Evolutionary conservation across 2,888 invertebrate species (phyloP), one percentile per base, ranked within the genome.

Genomic region (Azorinus chamasolen): DNA sequence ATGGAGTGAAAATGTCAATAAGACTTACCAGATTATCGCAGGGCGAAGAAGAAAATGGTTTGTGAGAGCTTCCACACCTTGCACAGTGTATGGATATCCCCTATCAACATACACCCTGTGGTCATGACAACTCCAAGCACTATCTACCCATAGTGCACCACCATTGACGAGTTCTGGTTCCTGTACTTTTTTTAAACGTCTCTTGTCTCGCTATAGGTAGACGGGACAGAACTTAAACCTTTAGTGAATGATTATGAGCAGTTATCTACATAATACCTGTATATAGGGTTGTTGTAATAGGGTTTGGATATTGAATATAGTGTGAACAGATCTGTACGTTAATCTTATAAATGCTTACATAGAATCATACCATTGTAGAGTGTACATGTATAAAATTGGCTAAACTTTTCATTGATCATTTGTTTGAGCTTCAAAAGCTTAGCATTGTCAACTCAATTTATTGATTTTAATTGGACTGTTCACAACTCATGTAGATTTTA

Each of bases 91-190:
- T 59, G 51, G 32, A 32, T 32, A 32, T 54, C 59, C 27, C 83
- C 82, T 84, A 81, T 85, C 84, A 84, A 85, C 87, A 86, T 78
- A 83, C 83, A 72, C 69, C 78, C 73, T 83, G 85, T 84, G 81
- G 79, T 80, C 85, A 87, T 87, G 86, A 84, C 86, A 86, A 87
- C 87, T 75, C 77, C 59, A 54, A 73, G 55, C 53, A 59, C 61
- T 71, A 57, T 64, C 74, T 84, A 82, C 84, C 84, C 84, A 84
- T 54, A 84, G 78, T 78, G 78, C 84, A 72, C 2, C 64, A 61
- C 24, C 39, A 51, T 46, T 48, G 55, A 58, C 59, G 25, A 39
- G 27, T 70, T 70, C 73, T 66, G 70, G 76, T 76, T 80, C 79
- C 79, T 75, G 59, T 59, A 6, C 46, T 22, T 22, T 3, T 50